Base-by-base conservation (phyloP, 2,888 invertebrate genomes). In the Ceriagrion tenellum region DNA sequence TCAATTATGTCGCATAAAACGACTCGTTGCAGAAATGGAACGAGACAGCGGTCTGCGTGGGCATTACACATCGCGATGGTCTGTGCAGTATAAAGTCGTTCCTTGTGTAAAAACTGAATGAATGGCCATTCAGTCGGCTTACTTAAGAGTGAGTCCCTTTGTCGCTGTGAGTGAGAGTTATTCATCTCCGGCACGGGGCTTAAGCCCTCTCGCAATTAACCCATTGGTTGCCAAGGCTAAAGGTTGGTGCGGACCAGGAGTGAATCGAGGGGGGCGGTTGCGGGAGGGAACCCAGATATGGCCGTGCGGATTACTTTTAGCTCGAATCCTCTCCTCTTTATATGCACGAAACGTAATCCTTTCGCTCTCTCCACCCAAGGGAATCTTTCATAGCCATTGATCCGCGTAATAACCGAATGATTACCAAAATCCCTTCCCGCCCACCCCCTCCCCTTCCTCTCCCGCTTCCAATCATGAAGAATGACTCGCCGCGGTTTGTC, bases 361-460 rank as follows among this genome's bases (percentile, higher is more conserved):
- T 81, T 35, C 81, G 81, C 81, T 81, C 81, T 81, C 81, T 81
- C 81, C 81, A 35, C 81, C 81, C 81, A 81, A 16, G 81, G 81
- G 81, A 81, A 81, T 81, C 81, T 81, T 81, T 81, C 81, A 81
- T 35, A 81, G 81, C 81, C 81, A 35, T 81, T 81, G 81, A 81
- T 81, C 81, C 81, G 81, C 81, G 81, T 81, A 81, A 81, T 81
- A 81, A 81, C 81, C 81, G 81, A 81, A 81, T 81, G 81, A 81
- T 81, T 81, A 81, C 81, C 81, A 30, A 81, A 81, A 81, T 81
- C 81, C 81, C 81, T 81, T 81, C 81, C 35, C 81, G 23, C 35
- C 35, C 81, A 47, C 47, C 47, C 47, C 47, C 47, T 47, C n/a
- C n/a, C n/a, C n/a, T 30, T 30, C 35, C 81, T 35, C 13, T 26